These are phyloP conservation scores for Cuniculus paca DNA, from an alignment of 2,797 vertebrate species.

Conservation along the genomic window DNA sequence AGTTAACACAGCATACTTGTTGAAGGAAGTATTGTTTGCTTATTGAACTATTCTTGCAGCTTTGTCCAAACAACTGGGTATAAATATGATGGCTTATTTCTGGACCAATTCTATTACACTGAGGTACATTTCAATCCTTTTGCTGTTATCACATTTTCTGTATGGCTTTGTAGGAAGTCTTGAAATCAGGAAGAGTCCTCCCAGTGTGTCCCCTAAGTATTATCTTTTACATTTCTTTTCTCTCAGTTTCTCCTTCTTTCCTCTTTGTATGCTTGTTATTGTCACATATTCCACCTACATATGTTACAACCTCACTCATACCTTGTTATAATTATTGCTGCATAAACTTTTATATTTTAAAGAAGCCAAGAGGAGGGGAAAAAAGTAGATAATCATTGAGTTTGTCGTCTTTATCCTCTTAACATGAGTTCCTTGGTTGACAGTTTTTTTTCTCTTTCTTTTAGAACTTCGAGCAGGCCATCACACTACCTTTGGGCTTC, in stretches of 20 bases:
- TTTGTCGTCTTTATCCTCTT: background rate
- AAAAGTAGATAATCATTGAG: background rate
- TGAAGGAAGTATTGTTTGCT: background rate
- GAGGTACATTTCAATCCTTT: background rate
- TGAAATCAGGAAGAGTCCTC: background rate
- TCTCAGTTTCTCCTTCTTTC: background rate
- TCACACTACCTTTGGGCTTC: background rate
- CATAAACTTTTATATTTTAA: background rate
- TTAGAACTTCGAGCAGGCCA: background rate
- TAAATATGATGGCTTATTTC: background rate
- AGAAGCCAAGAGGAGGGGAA: background rate
- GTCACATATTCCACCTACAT: background rate
- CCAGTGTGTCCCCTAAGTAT: background rate
- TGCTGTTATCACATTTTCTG: background rate
- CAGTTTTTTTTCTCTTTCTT: background rate
- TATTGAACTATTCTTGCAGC: background rate
- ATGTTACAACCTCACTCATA: background rate
- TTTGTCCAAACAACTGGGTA: background rate
- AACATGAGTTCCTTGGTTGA: background rate
- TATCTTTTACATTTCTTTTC: background rate
- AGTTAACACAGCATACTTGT: background rate
- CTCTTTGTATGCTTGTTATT: background rate
- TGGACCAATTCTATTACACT: background rate
- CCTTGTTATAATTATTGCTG: background rate
- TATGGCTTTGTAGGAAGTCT: background rate